Percentiles rank a stretch among this genome's conserved stretches.
These are phyloP conservation scores for Nemoura dubitans DNA, from an alignment of 2,888 invertebrate genomes.

Conservation along the genomic window DNA sequence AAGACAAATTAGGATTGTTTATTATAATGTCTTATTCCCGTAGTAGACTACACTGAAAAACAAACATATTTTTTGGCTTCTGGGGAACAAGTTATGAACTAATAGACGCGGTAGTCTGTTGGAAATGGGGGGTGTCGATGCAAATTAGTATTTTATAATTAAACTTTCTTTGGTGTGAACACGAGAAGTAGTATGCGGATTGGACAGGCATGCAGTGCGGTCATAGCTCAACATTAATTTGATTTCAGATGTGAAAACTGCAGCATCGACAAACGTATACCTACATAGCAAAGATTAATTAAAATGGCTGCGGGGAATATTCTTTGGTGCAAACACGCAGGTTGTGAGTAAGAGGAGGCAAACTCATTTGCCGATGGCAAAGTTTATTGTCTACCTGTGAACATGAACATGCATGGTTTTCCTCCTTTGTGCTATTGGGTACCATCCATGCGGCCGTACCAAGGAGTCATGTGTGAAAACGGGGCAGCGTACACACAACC, in stretches of 20 bases:
- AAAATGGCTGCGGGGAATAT: neutral
- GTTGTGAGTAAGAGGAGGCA: neutral
- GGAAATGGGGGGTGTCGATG: neutral
- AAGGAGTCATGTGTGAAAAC: too few species aligned
- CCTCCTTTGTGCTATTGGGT: neutral
- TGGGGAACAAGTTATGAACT: neutral
- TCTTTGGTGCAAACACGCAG: neutral
- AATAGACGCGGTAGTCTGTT: neutral
- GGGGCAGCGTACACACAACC: neutral
- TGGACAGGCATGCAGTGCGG: neutral
- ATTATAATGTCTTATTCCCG: neutral
- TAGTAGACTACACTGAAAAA: neutral
- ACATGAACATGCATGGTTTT: neutral
- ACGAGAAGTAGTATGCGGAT: neutral
- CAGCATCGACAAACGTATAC: too few species aligned
- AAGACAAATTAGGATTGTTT: constrained; percentile 12
- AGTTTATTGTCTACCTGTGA: neutral
- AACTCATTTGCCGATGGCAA: neutral
- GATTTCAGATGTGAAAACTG: neutral
- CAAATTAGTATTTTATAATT: neutral
- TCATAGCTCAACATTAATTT: neutral
- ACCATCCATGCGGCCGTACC: too few species aligned
- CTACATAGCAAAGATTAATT: neutral
- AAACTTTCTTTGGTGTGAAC: neutral
- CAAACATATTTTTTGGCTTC: neutral